phyloP scores from a whole-genome alignment of 2,888 invertebrate genomes.

The Julus scanicus region DNA sequence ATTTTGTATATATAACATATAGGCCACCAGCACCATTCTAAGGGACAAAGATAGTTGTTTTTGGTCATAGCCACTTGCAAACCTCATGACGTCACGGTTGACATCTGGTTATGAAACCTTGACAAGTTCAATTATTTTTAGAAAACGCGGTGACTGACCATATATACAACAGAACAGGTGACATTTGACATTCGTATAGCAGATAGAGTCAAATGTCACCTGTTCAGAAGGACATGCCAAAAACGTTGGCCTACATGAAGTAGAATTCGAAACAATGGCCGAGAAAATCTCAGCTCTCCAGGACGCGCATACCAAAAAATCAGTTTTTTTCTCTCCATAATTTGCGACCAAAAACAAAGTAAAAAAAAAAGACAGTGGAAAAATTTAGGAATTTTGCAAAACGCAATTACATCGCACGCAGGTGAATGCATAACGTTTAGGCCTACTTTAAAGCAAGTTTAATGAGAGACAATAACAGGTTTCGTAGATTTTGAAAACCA shows the following conservation, averaged over 20 bases:
- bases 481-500: not conserved
- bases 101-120: too few relatives aligned
- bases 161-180: too few relatives aligned
- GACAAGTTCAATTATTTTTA: not conserved
- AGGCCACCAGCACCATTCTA: too few relatives aligned
- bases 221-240: too few relatives aligned
- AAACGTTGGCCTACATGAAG: too few relatives aligned
- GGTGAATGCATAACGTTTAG: not conserved
- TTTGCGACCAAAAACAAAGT: not conserved
- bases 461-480: conserved; percentile 21
- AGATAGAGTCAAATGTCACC: too few relatives aligned
- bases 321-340: not conserved
- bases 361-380: not conserved
- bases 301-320: not conserved
- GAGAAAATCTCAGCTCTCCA: not conserved
- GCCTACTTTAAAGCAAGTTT: not conserved
- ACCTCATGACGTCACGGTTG: too few relatives aligned
- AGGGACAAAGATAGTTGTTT: too few relatives aligned
- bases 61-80: too few relatives aligned
- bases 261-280: not conserved
- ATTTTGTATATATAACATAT: too few relatives aligned
- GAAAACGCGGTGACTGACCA: not conserved
- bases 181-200: too few relatives aligned
- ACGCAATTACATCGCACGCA: not conserved
- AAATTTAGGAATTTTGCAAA: not conserved